Evolutionary conservation across 2,113 vertebrate species (phyloP), one percentile per base, ranked within the genome.

Genomic region (Manacus vitellinus): DNA sequence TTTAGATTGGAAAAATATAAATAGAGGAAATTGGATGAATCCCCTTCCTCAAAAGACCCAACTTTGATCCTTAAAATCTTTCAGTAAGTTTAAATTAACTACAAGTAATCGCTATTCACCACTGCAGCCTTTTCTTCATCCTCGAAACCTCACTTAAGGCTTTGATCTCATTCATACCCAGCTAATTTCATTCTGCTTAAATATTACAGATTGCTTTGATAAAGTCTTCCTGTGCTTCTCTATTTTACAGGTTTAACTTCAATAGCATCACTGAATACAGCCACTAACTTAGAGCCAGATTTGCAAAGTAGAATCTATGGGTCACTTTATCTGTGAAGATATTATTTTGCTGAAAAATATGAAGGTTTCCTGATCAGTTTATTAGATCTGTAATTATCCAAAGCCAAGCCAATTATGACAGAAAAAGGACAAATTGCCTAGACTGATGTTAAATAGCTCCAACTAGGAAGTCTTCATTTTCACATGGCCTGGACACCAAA

Each of bases 41-140:
- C 56, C 61, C 44, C 80, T 87, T 86, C 79, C 83, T 95, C 79
- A 70, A 92, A 95, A 95, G 88, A 86, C 59, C 59, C 67, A 92
- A 89, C 92, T 94, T 95, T 96, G 80, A 95, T 91, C 88, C 86
- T 81, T 92, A 94, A 91, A 97, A 85, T 77, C 77, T 79, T 92
- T 67, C 66, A 47, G 89, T 89, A 89, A 91, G 68, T 94, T 97
- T 80, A 95, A 92, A 92, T 97, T 96, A 97, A 83, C 91, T 89
- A 86, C 85, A 71, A 94, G 92, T 67, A 91, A 94, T 78, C 74
- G 1, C 74, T 87, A 56, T 95, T 96, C 93, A 77, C 58, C 78
- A 86, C 31, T 66, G 78, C 51, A 94, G 91, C 27, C 41, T 95
- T 97, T 94, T 84, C 74, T 89, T 94, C 89, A 91, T 85, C 74